Conservation (phyloP, 2,888 invertebrate species). For the Xanthia icteritia region DNA sequence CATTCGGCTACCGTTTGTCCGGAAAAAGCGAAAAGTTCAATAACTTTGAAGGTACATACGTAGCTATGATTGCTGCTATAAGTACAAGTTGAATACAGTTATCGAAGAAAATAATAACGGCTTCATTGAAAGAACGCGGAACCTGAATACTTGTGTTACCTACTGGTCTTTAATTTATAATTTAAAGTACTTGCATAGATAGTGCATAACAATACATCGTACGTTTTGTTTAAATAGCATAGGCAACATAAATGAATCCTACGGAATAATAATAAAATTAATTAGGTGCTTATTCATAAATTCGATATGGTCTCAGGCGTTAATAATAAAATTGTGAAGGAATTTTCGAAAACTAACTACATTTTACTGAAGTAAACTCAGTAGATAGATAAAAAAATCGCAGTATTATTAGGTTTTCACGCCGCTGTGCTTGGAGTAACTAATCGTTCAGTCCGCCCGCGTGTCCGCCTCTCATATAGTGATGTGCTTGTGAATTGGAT, state of each 20-base stretch:
- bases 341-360: neutral
- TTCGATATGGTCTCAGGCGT: neutral
- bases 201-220: neutral
- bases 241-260: no score
- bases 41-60: slow-evolving; percentile 43
- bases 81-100: neutral
- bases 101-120: neutral
- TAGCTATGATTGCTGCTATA: neutral
- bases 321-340: neutral
- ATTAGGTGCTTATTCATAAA: neutral
- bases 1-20: slow-evolving; percentile 57
- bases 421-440: slow-evolving; percentile 6
- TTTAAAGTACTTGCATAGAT: neutral
- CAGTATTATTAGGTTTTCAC: slow-evolving; percentile 9
- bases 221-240: neutral
- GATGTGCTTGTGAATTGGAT: slow-evolving; percentile 6
- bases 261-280: neutral
- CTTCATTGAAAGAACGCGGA: neutral
- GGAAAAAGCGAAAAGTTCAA: slow-evolving; percentile 66
- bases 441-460: slow-evolving; percentile 24
- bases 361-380: neutral
- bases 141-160: neutral
- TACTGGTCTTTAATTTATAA: neutral
- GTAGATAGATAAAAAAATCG: neutral
- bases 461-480: slow-evolving; percentile 27